These are phyloP conservation scores for Rhamnusium bicolor DNA, from an alignment of 2,888 invertebrate species.

Conservation along the genomic window DNA sequence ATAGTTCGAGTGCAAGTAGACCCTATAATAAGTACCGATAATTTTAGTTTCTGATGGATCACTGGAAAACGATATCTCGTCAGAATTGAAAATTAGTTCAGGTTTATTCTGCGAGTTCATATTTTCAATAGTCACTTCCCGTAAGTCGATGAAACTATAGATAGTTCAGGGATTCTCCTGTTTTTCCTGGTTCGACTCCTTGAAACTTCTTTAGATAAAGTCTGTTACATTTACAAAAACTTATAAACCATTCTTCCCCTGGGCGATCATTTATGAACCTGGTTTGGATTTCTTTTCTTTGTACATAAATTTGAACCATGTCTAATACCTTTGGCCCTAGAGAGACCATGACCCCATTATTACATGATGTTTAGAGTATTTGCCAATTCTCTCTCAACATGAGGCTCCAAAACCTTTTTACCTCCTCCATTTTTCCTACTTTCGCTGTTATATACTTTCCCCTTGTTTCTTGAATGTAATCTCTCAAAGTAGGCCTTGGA, in stretches of 20 bases:
- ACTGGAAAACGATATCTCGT: too few species aligned
- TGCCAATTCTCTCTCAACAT: conserved; percentile 18
- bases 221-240: conserved; percentile 16
- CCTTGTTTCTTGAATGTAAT: conserved; percentile 37
- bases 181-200: conserved; percentile 30
- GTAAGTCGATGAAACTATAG: conserved; percentile 6
- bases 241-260: conserved; percentile 28
- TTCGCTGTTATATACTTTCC: conserved; percentile 35
- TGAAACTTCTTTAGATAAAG: conserved; percentile 27
- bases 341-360: conserved; percentile 14
- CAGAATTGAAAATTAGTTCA: conserved; percentile 28
- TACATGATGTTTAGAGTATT: conserved; percentile 26
- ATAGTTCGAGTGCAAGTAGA: too few species aligned
- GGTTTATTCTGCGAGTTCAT: conserved; percentile 28
- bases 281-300: neutral
- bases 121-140: conserved; percentile 19
- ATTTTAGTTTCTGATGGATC: too few species aligned
- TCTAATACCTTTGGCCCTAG: neutral
- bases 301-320: neutral
- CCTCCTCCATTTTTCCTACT: conserved; percentile 40
- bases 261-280: conserved; percentile 12
- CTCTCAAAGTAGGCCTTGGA: conserved; percentile 41
- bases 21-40: too few species aligned
- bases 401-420: conserved; percentile 24
- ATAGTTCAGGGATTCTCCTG: conserved; percentile 29